Evolutionary conservation across 2,888 invertebrate species (phyloP), one percentile per base, ranked within the genome.

Genomic region (Strigamia maritima): DNA sequence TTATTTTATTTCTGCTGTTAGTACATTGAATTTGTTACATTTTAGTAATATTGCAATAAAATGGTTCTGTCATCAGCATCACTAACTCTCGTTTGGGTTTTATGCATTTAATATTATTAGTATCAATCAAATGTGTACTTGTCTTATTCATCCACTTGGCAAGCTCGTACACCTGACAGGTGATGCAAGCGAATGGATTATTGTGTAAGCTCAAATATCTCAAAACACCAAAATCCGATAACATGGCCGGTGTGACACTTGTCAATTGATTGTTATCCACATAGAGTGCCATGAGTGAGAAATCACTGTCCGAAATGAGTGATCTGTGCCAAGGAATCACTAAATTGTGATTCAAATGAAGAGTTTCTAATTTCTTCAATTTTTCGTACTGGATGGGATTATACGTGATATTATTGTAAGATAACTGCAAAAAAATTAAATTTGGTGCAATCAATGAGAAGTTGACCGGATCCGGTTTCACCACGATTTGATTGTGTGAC

Each of bases 401-500:
- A n/a, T 60, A 60, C 8, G 22, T 10, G 8, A 60, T 60, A 19
- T 22, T 19, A 87, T 95, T 95, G 84, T 90, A 89, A 75, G 92
- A 92, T 84, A 95, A 87, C 87, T 93, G 92, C 80, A 95, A 88
- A 82, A 90, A 90, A 80, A 92, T 90, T 74, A 95, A 87, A 85
- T 92, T 92, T 78, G 94, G 92, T 38, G 92, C 93, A 83, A 92
- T 92, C 65, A 93, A 91, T 19, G 60, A 16, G 84, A 95, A 94
- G 87, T 94, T 93, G 81, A 93, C 94, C 82, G 93, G 92, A 86
- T 95, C 95, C 82, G 95, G 88, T 85, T 94, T 60, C 60, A 60
- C 94, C 85, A 95, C 94, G 81, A 96, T 89, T 81, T 90, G 91
- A 85, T 95, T 95, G 82, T 90, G 89, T 0, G 92, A 91, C 84